These are phyloP conservation scores for Ctenicera cuprea DNA, from an alignment of 2,888 invertebrate species.

Conservation along the genomic window DNA sequence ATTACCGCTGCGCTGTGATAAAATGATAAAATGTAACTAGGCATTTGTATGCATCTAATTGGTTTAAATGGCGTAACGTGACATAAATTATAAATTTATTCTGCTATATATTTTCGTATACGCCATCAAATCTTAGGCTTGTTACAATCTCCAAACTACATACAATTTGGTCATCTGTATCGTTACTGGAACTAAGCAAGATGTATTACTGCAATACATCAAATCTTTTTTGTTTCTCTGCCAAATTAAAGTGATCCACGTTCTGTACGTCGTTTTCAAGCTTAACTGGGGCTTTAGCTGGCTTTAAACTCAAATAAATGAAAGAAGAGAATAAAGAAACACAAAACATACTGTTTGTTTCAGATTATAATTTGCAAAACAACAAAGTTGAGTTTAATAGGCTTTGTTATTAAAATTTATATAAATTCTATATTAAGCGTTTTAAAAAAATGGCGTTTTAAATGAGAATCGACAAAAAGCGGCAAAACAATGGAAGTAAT, in stretches of 20 bases:
- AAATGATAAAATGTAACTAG: no score
- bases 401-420: neutral
- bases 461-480: no score
- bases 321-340: neutral
- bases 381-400: neutral
- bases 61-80: no score
- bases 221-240: constrained; percentile 18
- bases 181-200: constrained; percentile 22
- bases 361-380: neutral
- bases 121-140: neutral
- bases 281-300: neutral
- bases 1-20: no score
- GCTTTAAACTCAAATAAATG: neutral
- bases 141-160: neutral
- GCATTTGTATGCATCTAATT: no score
- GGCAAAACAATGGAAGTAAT: neutral
- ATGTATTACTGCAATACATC: constrained; percentile 25
- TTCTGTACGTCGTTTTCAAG: neutral
- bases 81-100: neutral
- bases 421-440: no score
- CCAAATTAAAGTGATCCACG: constrained; percentile 27
- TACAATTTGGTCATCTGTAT: neutral
- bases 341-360: neutral
- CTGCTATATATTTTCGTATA: neutral
- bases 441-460: no score